Conservation (phyloP, 2,797 vertebrate genomes). For the Nothura maculosa region DNA sequence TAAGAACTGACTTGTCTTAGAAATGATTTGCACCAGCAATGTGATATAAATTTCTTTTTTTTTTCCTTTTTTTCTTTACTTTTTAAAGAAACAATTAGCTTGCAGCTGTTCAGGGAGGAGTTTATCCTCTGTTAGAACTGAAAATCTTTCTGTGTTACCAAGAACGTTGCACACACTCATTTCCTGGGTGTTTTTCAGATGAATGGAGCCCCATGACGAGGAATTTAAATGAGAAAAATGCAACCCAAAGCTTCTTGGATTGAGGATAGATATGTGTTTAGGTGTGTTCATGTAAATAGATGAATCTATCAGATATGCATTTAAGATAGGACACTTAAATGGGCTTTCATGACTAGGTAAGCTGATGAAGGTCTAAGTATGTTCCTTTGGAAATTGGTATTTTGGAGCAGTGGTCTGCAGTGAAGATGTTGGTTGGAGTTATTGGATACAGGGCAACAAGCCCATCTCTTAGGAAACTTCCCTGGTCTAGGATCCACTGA, state of each 20-base stretch:
- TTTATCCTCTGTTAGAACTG: neutral
- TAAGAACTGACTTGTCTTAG: slow-evolving; percentile 21
- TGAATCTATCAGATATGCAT: neutral
- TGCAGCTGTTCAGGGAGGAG: neutral
- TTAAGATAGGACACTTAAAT: neutral
- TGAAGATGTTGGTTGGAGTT: neutral
- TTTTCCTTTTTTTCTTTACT: neutral
- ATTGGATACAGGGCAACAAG: neutral
- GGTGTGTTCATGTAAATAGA: neutral
- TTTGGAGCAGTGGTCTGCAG: neutral
- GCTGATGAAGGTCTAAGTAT: neutral
- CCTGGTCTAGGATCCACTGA: neutral
- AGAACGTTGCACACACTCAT: neutral
- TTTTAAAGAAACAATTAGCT: neutral
- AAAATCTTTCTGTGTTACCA: neutral
- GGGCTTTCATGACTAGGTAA: neutral
- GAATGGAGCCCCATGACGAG: neutral
- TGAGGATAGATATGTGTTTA: neutral
- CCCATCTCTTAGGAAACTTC: neutral
- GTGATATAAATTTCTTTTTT: neutral
- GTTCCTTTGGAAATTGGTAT: neutral
- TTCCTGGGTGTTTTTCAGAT: neutral
- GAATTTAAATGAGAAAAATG: neutral
- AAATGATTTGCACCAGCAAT: neutral
- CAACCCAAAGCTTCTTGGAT: no score